A percentile compares a stretch with the other conserved stretches of the same genome.
These are phyloP conservation scores for Phasia obesa DNA, from an alignment of 2,888 invertebrate species.

Conservation along the genomic window DNA sequence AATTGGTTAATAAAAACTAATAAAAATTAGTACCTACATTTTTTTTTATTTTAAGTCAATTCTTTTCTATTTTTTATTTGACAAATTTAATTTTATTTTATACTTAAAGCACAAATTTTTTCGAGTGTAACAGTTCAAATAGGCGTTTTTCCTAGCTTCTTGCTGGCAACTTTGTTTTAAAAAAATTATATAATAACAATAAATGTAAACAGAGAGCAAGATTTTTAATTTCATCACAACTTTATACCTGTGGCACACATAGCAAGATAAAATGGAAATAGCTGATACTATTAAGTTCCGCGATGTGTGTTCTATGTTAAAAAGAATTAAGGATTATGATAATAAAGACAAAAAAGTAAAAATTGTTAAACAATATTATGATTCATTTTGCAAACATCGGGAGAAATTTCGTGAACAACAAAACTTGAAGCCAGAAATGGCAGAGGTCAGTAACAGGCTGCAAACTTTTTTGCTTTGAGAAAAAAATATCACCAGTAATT, in stretches of 20 bases:
- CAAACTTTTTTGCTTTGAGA: conserved; percentile 34
- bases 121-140: too few relatives aligned
- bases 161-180: background rate
- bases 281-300: conserved; percentile 77
- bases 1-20: too few relatives aligned
- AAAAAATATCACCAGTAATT: conserved; percentile 3
- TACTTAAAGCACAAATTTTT: too few relatives aligned
- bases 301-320: conserved; percentile 79
- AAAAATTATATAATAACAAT: background rate
- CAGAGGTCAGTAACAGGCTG: conserved; percentile 54
- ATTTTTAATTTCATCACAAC: conserved; percentile 38
- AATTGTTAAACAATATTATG: conserved; percentile 77
- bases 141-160: too few relatives aligned
- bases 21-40: too few relatives aligned
- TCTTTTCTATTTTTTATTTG: too few relatives aligned
- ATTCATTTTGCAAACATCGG: conserved; percentile 78
- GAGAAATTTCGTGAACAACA: conserved; percentile 74
- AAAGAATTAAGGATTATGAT: conserved; percentile 75
- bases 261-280: conserved; percentile 75
- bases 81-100: too few relatives aligned
- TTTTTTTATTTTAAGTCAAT: too few relatives aligned
- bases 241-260: too few relatives aligned
- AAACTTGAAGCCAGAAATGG: conserved; percentile 57
- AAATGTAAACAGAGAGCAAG: background rate
- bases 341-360: conserved; percentile 75